A percentile compares a stretch with the other conserved stretches of the same genome.
Evolutionary conservation across 2,113 vertebrate genomes (phyloP).

Genomic region (Dipodomys stephensi): DNA sequence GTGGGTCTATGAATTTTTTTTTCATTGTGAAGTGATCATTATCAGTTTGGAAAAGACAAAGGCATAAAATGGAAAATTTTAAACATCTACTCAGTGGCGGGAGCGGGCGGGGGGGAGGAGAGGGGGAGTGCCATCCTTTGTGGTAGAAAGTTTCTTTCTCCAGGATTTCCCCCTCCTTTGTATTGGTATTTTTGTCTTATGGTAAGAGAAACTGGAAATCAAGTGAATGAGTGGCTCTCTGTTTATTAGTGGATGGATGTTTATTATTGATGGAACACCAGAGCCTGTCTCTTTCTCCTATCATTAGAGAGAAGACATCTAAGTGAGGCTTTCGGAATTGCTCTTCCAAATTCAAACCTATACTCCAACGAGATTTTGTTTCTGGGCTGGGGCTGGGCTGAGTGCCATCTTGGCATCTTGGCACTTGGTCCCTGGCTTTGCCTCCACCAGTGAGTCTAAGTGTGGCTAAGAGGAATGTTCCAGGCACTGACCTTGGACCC

Average conservation of each 20-base stretch:
- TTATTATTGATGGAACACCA: too few relatives aligned
- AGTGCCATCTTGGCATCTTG: conserved; percentile 42
- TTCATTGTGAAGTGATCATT: background rate
- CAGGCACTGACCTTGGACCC: background rate
- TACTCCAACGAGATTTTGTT: conserved; percentile 61
- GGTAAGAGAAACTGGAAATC: too few relatives aligned
- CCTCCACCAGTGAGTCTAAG: conserved; percentile 74
- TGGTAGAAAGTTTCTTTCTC: background rate
- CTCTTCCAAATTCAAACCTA: conserved; percentile 32
- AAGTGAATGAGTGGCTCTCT: too few relatives aligned
- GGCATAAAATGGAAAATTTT: conserved; percentile 1
- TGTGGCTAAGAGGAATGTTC: conserved; percentile 65
- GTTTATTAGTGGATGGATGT: too few relatives aligned
- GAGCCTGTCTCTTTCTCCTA: background rate
- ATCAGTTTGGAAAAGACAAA: background rate
- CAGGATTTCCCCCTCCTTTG: background rate
- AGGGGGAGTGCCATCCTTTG: background rate
- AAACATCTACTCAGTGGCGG: background rate
- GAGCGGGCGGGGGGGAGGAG: too few relatives aligned
- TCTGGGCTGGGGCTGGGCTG: conserved; percentile 60
- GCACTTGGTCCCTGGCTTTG: conserved; percentile 69
- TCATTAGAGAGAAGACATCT: background rate
- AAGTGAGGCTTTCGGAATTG: conserved; percentile 15
- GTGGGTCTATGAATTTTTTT: background rate
- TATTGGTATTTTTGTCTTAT: background rate